Conservation (phyloP, 2,888 invertebrate genomes). For the Ophion slaviceki region DNA sequence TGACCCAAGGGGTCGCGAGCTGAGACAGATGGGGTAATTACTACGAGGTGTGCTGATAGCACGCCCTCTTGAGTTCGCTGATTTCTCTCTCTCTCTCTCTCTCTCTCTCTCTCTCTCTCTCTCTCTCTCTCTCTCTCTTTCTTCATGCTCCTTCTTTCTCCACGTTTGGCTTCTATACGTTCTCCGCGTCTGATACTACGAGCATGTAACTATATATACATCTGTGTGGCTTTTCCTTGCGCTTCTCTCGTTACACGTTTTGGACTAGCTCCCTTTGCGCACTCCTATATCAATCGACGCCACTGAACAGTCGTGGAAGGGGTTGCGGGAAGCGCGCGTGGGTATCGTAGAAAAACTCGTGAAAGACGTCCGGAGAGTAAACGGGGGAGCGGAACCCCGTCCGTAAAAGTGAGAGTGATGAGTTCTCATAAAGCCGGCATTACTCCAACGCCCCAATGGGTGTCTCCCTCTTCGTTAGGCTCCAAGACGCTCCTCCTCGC, state of each 20-base stretch:
- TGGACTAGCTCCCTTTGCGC: conserved; percentile 24
- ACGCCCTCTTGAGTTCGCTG: conserved; percentile 69
- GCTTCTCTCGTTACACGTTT: conserved; percentile 47
- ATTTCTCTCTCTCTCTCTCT: conserved; percentile 42
- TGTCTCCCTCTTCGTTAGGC: conserved; percentile 23
- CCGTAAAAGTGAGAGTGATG: conserved; percentile 66
- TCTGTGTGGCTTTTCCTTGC: background rate
- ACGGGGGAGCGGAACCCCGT: conserved; percentile 16
- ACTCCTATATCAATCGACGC: conserved; percentile 1
- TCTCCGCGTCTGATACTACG: background rate
- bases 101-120: conserved; percentile 20
- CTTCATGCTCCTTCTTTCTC: conserved; percentile 16
- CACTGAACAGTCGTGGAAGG: conserved; percentile 14
- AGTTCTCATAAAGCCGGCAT: conserved; percentile 66
- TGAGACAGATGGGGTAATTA: conserved; percentile 76
- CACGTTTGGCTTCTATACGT: conserved; percentile 18
- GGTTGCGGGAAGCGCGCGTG: background rate
- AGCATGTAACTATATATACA: conserved; percentile 13
- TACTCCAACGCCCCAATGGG: conserved; percentile 53
- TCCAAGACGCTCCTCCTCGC: conserved; percentile 19
- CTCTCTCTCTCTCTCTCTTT: conserved; percentile 33
- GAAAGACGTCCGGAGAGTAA: conserved; percentile 27
- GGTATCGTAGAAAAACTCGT: conserved; percentile 14
- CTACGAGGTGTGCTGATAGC: conserved; percentile 74
- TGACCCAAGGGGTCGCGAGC: conserved; percentile 71